Conservation (phyloP, 2,113 vertebrate species). For the Gulo gulo region DNA sequence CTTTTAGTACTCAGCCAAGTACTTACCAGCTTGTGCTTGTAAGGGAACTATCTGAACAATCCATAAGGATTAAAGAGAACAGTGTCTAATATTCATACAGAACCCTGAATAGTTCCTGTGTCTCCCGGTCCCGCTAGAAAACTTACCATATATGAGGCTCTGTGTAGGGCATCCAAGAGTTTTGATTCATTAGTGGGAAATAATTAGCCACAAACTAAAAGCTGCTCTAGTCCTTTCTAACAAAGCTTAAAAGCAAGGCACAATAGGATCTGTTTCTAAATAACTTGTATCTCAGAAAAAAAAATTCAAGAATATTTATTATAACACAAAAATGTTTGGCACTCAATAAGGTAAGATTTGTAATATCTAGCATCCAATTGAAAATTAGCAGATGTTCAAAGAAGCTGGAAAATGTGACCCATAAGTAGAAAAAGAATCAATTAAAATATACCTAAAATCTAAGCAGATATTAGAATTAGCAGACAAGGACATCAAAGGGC, state of each 20-base stretch:
- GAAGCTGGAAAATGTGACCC: not conserved
- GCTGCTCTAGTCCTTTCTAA: not conserved
- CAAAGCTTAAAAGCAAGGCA: not conserved
- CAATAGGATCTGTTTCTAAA: not conserved
- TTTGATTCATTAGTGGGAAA: not conserved
- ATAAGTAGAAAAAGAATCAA: not conserved
- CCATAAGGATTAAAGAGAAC: not conserved
- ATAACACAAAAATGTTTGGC: not conserved
- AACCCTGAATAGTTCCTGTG: not conserved
- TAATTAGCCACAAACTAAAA: not conserved
- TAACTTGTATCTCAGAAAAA: not conserved
- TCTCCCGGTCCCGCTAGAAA: not conserved
- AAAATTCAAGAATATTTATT: not conserved
- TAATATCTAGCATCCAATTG: not conserved
- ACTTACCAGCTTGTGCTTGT: not conserved
- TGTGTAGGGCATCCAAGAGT: not conserved
- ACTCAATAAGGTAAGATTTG: not conserved
- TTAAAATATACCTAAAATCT: not conserved
- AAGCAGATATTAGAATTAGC: not conserved
- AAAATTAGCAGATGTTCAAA: not conserved
- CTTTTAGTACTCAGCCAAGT: not conserved
- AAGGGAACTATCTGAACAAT: not conserved
- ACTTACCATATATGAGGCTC: not conserved
- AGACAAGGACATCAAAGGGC: not conserved
- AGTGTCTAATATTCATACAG: not conserved